Conservation (phyloP, 2,113 vertebrate genomes). For the Mus spicilegus region DNA sequence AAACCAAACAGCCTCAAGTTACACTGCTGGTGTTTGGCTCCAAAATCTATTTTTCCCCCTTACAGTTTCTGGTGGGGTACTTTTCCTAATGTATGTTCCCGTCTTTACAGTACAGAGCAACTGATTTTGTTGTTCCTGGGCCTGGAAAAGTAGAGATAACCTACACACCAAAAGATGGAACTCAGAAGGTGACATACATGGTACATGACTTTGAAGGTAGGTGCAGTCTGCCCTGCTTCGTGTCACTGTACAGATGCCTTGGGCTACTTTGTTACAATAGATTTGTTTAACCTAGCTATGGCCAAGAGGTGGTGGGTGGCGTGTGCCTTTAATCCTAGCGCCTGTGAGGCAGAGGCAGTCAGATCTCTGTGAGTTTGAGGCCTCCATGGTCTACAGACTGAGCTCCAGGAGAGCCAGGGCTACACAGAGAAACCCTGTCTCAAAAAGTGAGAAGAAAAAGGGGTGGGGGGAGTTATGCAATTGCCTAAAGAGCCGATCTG, state of each 20-base stretch:
- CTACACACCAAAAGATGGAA: constrained; percentile 91
- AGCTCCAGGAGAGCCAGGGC: not conserved
- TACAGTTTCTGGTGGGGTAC: not conserved
- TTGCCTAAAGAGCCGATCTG: constrained; percentile 3
- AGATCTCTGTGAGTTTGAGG: not conserved
- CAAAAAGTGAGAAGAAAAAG: not conserved
- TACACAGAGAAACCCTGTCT: not conserved
- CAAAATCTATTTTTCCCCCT: not conserved
- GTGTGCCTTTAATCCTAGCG: not conserved
- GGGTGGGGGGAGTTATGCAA: not conserved
- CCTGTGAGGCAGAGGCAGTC: not conserved
- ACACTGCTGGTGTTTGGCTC: not conserved
- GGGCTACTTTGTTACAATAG: not conserved
- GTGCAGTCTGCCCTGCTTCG: constrained; percentile 40
- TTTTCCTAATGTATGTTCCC: not conserved
- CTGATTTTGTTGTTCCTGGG: constrained; percentile 97
- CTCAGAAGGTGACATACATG: constrained; percentile 89
- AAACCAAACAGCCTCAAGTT: not conserved
- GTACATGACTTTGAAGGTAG: constrained; percentile 95
- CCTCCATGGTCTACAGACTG: not conserved
- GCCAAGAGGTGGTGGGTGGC: not conserved
- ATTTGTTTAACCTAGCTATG: not conserved
- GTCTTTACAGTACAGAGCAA: constrained; percentile 94
- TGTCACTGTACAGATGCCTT: not conserved
- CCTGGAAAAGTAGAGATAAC: constrained; percentile 97